Conservation (phyloP, 2,797 vertebrate species). For the Pygocentrus nattereri region DNA sequence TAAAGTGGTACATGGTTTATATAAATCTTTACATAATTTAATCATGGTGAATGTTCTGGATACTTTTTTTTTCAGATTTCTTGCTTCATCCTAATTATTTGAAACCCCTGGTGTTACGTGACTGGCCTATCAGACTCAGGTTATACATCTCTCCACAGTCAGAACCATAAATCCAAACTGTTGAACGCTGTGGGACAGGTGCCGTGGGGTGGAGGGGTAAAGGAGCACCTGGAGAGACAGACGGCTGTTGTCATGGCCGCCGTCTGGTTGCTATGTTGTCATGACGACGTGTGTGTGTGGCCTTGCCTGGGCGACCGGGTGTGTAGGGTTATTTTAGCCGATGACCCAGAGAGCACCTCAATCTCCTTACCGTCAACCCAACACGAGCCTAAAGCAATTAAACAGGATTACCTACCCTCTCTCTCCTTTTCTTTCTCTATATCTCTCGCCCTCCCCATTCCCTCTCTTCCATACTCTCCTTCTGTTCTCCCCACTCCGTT, state of each 20-base stretch:
- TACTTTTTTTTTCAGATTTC: too few relatives aligned
- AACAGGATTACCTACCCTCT: slow-evolving; percentile 51
- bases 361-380: slow-evolving; percentile 88
- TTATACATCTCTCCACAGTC: not conserved
- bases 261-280: slow-evolving; percentile 49
- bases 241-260: slow-evolving; percentile 22
- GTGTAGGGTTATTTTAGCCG: slow-evolving; percentile 80
- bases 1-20: too few relatives aligned
- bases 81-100: too few relatives aligned
- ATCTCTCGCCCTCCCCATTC: slow-evolving; percentile 20
- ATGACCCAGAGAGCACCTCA: slow-evolving; percentile 87
- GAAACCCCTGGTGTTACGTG: not conserved
- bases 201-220: not conserved
- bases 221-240: slow-evolving; percentile 43
- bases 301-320: slow-evolving; percentile 42
- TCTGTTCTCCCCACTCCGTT: not conserved
- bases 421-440: slow-evolving; percentile 37
- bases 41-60: too few relatives aligned
- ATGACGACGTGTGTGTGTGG: slow-evolving; percentile 19
- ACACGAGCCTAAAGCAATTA: slow-evolving; percentile 88
- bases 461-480: slow-evolving; percentile 12
- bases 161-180: not conserved
- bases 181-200: not conserved
- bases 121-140: not conserved
- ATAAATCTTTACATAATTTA: too few relatives aligned